Evolutionary conservation across 2,888 invertebrate species (phyloP).

Genomic region (Melinopterus prodromus): DNA sequence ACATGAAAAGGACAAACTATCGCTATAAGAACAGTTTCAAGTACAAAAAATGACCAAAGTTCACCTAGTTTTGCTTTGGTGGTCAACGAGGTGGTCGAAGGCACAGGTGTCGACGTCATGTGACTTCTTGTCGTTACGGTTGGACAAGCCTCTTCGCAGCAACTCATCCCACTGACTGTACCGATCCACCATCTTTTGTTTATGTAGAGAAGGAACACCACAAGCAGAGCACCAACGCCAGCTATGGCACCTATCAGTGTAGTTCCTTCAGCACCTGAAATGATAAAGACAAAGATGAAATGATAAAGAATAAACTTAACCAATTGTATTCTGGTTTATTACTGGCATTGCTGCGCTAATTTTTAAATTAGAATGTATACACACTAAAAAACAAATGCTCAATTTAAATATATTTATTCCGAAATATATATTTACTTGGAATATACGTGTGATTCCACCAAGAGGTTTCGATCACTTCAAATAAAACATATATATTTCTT

Average conservation of each 20-base stretch:
- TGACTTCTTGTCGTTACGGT: constrained; percentile 57
- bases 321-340: too few species aligned
- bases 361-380: too few species aligned
- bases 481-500: too few species aligned
- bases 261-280: constrained; percentile 78
- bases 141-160: constrained; percentile 67
- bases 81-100: constrained; percentile 54
- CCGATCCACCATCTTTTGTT: constrained; percentile 82
- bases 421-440: too few species aligned
- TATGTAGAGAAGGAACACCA: constrained; percentile 87
- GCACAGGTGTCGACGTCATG: constrained; percentile 59
- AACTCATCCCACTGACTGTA: constrained; percentile 67
- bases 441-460: too few species aligned
- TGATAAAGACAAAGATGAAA: constrained; percentile 28
- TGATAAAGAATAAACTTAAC: not conserved
- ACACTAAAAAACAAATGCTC: too few species aligned
- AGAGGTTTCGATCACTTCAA: too few species aligned
- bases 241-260: constrained; percentile 89
- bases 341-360: too few species aligned
- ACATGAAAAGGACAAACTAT: not conserved
- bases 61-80: constrained; percentile 58
- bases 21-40: not conserved
- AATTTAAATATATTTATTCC: too few species aligned
- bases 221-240: constrained; percentile 81
- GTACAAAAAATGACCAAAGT: constrained; percentile 37